Conservation (phyloP, 2,888 invertebrate genomes). For the Drosophila mimetica region DNA sequence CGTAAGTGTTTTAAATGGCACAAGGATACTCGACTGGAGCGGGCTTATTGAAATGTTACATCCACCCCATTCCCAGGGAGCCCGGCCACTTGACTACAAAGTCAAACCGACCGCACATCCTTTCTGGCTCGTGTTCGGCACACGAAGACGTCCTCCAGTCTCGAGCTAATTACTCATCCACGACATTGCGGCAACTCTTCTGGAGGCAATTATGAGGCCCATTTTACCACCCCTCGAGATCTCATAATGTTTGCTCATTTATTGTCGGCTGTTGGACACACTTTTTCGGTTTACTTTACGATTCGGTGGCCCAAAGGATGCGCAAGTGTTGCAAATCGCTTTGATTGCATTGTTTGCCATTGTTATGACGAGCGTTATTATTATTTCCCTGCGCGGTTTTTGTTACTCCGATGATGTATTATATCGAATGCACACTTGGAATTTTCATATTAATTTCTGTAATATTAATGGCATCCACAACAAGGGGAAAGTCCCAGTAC, state of each 20-base stretch:
- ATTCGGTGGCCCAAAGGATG: conserved; percentile 61
- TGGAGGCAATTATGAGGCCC: conserved; percentile 65
- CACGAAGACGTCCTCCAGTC: conserved; percentile 45
- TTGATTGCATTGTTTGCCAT: conserved; percentile 75
- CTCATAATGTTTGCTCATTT: conserved; percentile 72
- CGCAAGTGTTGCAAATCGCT: conserved; percentile 79
- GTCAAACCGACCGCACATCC: conserved; percentile 61
- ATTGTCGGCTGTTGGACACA: conserved; percentile 37
- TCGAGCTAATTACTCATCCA: conserved; percentile 69
- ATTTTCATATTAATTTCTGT: conserved; percentile 77
- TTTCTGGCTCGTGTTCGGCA: conserved; percentile 24
- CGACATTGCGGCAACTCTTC: conserved; percentile 65
- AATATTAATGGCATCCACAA: conserved; percentile 65
- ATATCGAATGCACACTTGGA: conserved; percentile 72
- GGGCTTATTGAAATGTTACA: conserved; percentile 62
- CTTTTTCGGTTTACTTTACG: conserved; percentile 17
- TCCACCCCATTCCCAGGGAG: conserved; percentile 19
- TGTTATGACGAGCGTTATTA: conserved; percentile 63
- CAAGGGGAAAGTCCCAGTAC: conserved; percentile 16
- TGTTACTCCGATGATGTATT: conserved; percentile 67
- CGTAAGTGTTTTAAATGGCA: conserved; percentile 72
- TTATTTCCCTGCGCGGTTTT: conserved; percentile 34
- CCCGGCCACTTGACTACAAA: conserved; percentile 70
- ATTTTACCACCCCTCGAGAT: conserved; percentile 14
- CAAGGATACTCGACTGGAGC: conserved; percentile 36